phyloP scores from a whole-genome alignment of 1,140 invertebrate genomes.

The Eumeta japonica region DNA sequence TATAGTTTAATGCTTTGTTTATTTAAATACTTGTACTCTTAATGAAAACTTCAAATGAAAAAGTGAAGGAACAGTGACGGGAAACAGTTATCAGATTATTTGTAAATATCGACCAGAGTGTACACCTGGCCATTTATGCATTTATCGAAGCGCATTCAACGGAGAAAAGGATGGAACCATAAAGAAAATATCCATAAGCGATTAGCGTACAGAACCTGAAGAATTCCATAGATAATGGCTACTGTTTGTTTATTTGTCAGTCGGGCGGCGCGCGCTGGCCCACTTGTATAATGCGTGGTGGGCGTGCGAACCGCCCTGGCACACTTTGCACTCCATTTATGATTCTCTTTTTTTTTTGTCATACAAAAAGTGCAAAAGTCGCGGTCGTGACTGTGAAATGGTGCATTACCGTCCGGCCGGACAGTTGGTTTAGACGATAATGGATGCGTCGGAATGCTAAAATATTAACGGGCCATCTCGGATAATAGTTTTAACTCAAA shows the following conservation, averaged over 20 bases:
- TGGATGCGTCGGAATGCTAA: constrained; percentile 13
- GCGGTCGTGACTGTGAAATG: constrained; percentile 49
- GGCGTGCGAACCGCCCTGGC: constrained; percentile 44
- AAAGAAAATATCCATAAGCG: not conserved
- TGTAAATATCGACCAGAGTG: no score
- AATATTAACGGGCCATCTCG: not conserved
- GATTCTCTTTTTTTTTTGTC: constrained; percentile 22
- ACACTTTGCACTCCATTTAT: constrained; percentile 29
- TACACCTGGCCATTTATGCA: no score
- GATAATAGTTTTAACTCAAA: not conserved
- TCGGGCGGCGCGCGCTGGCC: constrained; percentile 15
- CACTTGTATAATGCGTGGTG: constrained; percentile 39
- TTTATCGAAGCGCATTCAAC: not conserved
- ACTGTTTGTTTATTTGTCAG: not conserved
- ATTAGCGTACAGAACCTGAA: not conserved
- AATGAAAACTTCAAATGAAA: no score
- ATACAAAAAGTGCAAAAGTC: constrained; percentile 33
- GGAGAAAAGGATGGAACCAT: not conserved
- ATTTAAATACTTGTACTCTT: no score
- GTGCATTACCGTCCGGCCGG: constrained; percentile 27
- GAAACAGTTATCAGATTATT: no score
- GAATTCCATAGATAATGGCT: constrained; percentile 7
- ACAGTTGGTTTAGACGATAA: constrained; percentile 20
- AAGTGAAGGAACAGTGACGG: no score
- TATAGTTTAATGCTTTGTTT: no score